Evolutionary conservation across 1,140 invertebrate species (phyloP).

Genomic region (Brachionus manjavacas): DNA sequence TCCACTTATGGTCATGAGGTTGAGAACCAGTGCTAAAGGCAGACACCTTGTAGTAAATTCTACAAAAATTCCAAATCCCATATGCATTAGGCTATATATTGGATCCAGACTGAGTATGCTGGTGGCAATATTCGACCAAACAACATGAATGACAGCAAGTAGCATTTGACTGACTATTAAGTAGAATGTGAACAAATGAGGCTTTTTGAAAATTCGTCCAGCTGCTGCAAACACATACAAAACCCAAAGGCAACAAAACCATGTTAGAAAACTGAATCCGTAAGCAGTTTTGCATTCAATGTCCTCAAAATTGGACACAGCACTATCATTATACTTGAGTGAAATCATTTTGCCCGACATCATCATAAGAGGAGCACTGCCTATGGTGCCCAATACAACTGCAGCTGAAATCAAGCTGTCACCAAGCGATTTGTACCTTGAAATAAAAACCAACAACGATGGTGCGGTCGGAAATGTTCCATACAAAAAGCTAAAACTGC

Average conservation of each 20-base stretch:
- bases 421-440: constrained; percentile 63
- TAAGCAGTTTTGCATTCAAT: constrained; percentile 74
- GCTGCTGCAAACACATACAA: constrained; percentile 10
- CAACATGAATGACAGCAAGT: constrained; percentile 40
- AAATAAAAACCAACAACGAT: constrained; percentile 85
- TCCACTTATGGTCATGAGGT: background rate
- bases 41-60: background rate
- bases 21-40: background rate
- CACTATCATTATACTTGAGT: constrained; percentile 60
- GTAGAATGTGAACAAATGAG: constrained; percentile 18
- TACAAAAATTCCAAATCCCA: constrained; percentile 47
- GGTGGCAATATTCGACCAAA: constrained; percentile 45
- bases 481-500: constrained; percentile 89
- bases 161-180: constrained; percentile 14
- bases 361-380: constrained; percentile 89
- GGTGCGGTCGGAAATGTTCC: constrained; percentile 91
- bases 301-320: constrained; percentile 63
- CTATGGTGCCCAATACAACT: constrained; percentile 85
- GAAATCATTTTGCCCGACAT: constrained; percentile 85
- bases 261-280: constrained; percentile 72
- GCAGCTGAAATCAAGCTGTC: constrained; percentile 72
- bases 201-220: background rate
- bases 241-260: constrained; percentile 59
- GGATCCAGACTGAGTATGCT: constrained; percentile 59
- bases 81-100: constrained; percentile 73